Percentiles rank a stretch among this genome's conserved stretches.
Conservation (phyloP, 2,113 vertebrate species). For the Muscicapa adusta region DNA sequence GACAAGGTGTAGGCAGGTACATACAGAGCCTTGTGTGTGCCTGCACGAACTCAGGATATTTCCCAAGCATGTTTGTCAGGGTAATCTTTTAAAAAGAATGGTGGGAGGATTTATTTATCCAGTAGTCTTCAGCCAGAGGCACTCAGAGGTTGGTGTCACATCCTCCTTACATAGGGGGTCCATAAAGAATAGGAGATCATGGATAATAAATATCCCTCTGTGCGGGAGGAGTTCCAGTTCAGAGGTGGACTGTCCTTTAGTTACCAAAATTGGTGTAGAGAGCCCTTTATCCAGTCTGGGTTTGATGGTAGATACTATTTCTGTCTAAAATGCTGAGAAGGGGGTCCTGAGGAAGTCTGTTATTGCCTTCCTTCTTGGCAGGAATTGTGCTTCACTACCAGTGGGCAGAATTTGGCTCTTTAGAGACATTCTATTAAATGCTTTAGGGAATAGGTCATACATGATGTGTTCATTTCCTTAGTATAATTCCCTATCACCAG, state of each 20-base stretch:
- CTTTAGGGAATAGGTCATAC: conserved; percentile 8
- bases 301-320: not conserved
- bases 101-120: not conserved
- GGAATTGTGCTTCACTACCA: not conserved
- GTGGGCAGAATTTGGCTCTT: not conserved
- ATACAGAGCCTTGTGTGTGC: not conserved
- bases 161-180: not conserved
- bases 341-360: not conserved
- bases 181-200: not conserved
- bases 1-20: not conserved
- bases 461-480: conserved; percentile 5
- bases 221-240: not conserved
- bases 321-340: not conserved
- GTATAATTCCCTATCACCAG: conserved; percentile 8
- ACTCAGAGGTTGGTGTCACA: not conserved
- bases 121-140: not conserved
- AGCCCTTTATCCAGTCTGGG: not conserved
- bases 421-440: not conserved
- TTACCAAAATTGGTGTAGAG: not conserved
- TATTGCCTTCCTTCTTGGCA: not conserved
- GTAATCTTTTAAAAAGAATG: not conserved
- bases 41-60: not conserved
- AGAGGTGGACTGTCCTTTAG: not conserved
- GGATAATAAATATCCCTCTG: not conserved
- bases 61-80: not conserved